Percentiles rank a stretch among this genome's conserved stretches.
phyloP scores from a whole-genome alignment of 2,113 vertebrate genomes.

The Microtus pennsylvanicus region DNA sequence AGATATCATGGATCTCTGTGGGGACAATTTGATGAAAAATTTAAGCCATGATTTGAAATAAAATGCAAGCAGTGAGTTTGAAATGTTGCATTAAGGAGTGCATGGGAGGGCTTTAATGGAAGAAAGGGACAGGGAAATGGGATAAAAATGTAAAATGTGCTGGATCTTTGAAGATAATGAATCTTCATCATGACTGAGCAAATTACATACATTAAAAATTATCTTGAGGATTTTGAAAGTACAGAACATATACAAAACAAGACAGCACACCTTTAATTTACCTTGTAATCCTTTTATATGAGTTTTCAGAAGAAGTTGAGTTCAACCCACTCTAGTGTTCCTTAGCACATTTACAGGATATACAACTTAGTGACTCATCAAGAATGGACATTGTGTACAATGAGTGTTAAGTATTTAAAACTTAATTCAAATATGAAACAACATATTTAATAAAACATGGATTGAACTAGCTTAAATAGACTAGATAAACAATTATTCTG shows the following conservation, averaged over 20 bases:
- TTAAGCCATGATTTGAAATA: background rate
- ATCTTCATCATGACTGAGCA: background rate
- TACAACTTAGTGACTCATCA: background rate
- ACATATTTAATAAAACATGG: background rate
- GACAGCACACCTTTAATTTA: background rate
- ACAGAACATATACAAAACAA: background rate
- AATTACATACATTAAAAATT: background rate
- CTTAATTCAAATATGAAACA: no score
- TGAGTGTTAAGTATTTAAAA: no score
- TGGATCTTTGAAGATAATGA: background rate
- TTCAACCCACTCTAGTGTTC: background rate
- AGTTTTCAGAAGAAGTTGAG: background rate
- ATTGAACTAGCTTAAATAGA: no score
- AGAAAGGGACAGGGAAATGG: background rate
- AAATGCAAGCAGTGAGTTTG: background rate
- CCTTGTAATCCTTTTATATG: no score
- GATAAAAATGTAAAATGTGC: background rate
- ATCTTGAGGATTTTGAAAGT: background rate
- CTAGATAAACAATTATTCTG: background rate
- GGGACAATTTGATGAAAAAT: background rate
- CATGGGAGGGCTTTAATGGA: no score
- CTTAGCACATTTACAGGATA: background rate
- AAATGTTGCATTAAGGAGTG: no score
- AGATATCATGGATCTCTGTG: background rate
- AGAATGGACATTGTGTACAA: background rate